Base-by-base conservation (phyloP, 2,797 vertebrate species). In the Hydrocynus forskahlii region DNA sequence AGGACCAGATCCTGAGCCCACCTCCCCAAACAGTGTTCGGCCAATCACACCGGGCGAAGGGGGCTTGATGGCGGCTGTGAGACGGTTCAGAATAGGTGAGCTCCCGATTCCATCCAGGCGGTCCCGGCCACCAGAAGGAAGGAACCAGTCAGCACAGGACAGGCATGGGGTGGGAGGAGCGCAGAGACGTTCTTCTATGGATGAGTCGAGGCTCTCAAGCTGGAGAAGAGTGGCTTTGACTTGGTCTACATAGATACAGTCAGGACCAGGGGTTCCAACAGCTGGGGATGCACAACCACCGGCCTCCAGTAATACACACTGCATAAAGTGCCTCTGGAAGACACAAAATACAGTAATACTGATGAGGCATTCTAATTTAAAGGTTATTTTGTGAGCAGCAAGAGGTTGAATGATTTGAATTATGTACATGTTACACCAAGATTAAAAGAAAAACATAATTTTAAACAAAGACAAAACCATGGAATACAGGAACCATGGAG, bases 221-320 rank as follows among this genome's bases (percentile, higher is more conserved):
- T 97, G 97, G 70, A 97, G 93, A 55, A 99, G 92, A 0, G 96
- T 96, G 76, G 96, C 94, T 90, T 96, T 98, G 77, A 96, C 95
- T 91, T 99, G 97, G 88, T 99, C 97, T 14, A 99, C 95, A 0
- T 99, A 99, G 40, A 99, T 93, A 63, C 94, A 98, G 57, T 99
- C 97, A 0, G 98, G 98, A 69, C 97, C 97, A 7, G 96, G 96
- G 86, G 94, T 94, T 57, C 94, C 97, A 79, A 91, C 14, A 63
- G 96, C 95, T 59, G 92, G 92, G 8, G 96, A 95, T 0, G 97
- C 91, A 75, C 97, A 97, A 1, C 98, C 96, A 12, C 96, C 97
- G 1, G 96, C 96, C 89, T 99, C 97, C 81, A 99, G 89, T 85
- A 99, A 90, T 48, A 97, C 96, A 89, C 96, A 98, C 88, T 98